Evolutionary conservation across 2,888 invertebrate genomes (phyloP).

Genomic region (Xestia c-nigrum): DNA sequence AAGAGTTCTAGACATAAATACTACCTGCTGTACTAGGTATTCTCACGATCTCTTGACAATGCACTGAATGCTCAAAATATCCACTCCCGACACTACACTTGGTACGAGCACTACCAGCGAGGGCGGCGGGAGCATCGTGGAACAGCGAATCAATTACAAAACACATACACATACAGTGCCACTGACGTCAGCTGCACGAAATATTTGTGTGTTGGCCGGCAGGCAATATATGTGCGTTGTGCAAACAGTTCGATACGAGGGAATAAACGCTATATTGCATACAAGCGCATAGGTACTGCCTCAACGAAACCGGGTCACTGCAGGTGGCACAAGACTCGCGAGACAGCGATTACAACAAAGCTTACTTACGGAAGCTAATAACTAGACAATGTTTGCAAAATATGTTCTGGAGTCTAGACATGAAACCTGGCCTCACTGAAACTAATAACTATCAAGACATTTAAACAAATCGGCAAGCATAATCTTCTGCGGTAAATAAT

Average conservation of each 20-base stretch:
- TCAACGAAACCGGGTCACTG: conserved; percentile 68
- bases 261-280: conserved; percentile 62
- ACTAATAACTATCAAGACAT: background rate
- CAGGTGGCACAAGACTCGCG: conserved; percentile 56
- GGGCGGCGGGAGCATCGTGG: background rate
- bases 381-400: conserved; percentile 1
- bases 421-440: background rate
- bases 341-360: conserved; percentile 42
- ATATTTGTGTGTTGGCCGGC: conserved; percentile 43
- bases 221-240: conserved; percentile 40
- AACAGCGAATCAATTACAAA: conserved; percentile 19
- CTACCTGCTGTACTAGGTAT: background rate
- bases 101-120: conserved; percentile 4
- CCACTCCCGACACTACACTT: background rate
- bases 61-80: background rate
- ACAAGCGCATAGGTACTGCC: conserved; percentile 60
- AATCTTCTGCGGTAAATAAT: conserved; percentile 2
- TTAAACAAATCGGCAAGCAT: conserved; percentile 5
- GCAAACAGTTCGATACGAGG: conserved; percentile 66
- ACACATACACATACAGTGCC: conserved; percentile 2
- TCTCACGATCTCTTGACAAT: background rate
- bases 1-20: background rate
- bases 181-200: conserved; percentile 49
- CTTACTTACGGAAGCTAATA: conserved; percentile 6
- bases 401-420: background rate